A percentile compares a stretch with the other conserved stretches of the same genome.
Evolutionary conservation across 2,888 invertebrate species (phyloP).

Genomic region (Callimorpha dominula): DNA sequence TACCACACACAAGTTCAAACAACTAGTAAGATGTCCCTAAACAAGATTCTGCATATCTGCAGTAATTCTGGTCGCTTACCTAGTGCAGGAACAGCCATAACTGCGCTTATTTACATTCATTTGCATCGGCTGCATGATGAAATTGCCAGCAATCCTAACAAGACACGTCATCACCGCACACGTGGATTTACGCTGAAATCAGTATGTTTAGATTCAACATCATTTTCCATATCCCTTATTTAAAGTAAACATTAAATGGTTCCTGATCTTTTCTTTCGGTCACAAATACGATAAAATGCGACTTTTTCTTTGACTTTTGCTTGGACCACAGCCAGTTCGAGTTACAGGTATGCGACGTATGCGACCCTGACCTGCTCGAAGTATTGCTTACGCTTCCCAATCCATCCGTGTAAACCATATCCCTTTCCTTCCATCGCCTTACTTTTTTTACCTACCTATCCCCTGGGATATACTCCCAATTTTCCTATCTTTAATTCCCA

Average conservation of each 20-base stretch:
- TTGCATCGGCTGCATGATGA: not conserved
- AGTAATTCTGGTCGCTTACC: not conserved
- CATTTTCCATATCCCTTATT: not conserved
- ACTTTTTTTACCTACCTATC: too few species aligned
- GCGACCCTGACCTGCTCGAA: too few species aligned
- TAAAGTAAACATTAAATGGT: not conserved
- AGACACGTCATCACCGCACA: not conserved
- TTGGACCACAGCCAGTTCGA: too few species aligned
- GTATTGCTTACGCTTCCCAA: too few species aligned
- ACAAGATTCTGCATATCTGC: not conserved
- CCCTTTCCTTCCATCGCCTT: too few species aligned
- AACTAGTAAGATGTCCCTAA: not conserved
- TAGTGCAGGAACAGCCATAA: not conserved
- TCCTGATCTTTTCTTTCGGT: not conserved
- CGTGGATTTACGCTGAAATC: not conserved
- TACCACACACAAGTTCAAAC: not conserved
- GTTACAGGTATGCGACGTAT: too few species aligned
- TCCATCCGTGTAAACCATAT: too few species aligned
- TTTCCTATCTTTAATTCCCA: too few species aligned
- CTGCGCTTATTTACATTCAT: not conserved
- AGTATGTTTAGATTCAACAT: not conserved
- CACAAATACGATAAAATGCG: not conserved
- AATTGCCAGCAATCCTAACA: not conserved
- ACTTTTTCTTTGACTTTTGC: not conserved
- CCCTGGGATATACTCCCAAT: too few species aligned